phyloP scores from a whole-genome alignment of 2,888 invertebrate species.

The Zygothrica quintamaculata region DNA sequence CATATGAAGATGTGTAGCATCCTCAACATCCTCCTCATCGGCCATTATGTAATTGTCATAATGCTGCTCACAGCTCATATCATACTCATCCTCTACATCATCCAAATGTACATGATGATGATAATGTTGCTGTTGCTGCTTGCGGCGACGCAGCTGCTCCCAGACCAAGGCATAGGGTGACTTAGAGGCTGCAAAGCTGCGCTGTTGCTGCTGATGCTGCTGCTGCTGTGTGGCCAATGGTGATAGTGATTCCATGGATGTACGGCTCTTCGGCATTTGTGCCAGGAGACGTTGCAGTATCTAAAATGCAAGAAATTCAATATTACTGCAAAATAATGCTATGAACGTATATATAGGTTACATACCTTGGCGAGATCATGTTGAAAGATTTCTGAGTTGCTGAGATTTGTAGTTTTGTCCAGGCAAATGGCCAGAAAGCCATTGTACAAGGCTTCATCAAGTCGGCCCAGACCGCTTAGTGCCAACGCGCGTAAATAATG shows the following conservation, averaged over 20 bases:
- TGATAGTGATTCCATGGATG: constrained; percentile 36
- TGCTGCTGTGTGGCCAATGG: constrained; percentile 52
- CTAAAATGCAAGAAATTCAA: constrained; percentile 49
- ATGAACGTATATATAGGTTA: neutral
- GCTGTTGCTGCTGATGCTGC: constrained; percentile 61
- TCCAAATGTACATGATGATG: constrained; percentile 64
- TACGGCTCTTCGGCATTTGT: constrained; percentile 79
- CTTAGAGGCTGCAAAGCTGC: constrained; percentile 58
- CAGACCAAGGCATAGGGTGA: constrained; percentile 64
- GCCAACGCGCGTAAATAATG: constrained; percentile 86
- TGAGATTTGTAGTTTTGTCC: constrained; percentile 83
- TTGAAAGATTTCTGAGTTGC: constrained; percentile 83
- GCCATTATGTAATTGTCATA: constrained; percentile 62
- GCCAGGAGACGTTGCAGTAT: constrained; percentile 83
- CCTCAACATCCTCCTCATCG: constrained; percentile 58
- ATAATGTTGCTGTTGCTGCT: constrained; percentile 49
- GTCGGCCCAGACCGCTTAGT: constrained; percentile 85
- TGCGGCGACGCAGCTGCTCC: constrained; percentile 53
- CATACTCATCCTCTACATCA: constrained; percentile 72
- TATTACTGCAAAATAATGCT: neutral
- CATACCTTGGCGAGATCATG: constrained; percentile 84
- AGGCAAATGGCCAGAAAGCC: constrained; percentile 86
- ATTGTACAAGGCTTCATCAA: constrained; percentile 86
- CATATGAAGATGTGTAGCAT: constrained; percentile 46
- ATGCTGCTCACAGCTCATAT: constrained; percentile 54